These are phyloP conservation scores for Protophormia terraenovae DNA, from an alignment of 2,888 invertebrate genomes.

Conservation along the genomic window DNA sequence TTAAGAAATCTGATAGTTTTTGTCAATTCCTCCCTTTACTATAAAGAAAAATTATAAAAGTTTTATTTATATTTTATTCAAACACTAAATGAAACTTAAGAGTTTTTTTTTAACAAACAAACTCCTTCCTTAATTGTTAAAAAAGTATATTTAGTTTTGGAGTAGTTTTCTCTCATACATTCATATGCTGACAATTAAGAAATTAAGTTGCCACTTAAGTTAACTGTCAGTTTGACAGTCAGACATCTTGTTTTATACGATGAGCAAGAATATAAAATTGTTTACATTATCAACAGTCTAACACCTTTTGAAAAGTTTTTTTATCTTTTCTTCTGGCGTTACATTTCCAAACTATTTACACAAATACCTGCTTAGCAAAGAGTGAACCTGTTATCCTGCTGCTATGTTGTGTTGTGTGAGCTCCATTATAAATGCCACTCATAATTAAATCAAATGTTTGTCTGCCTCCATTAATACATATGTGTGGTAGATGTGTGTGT, in stretches of 20 bases:
- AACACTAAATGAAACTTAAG: constrained; percentile 62
- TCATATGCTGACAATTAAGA: constrained; percentile 79
- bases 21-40: background rate
- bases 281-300: constrained; percentile 80
- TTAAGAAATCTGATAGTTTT: constrained; percentile 61
- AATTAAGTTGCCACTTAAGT: constrained; percentile 80
- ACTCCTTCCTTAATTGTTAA: background rate
- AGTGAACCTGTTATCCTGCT: background rate
- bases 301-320: constrained; percentile 74
- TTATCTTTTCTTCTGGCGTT: constrained; percentile 29
- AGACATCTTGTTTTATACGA: constrained; percentile 71
- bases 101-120: constrained; percentile 32
- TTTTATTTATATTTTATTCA: constrained; percentile 45
- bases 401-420: constrained; percentile 7
- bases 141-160: background rate
- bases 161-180: constrained; percentile 8
- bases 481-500: background rate
- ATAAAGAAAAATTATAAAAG: background rate
- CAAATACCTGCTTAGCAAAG: background rate
- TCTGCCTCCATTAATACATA: constrained; percentile 57
- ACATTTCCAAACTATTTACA: constrained; percentile 3
- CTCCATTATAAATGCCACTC: constrained; percentile 80
- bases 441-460: constrained; percentile 80
- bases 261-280: constrained; percentile 63
- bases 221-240: constrained; percentile 79